A percentile compares a stretch with the other conserved stretches of the same genome.
phyloP scores from a whole-genome alignment of 2,797 vertebrate species.

The Tokudaia muenninki region DNA sequence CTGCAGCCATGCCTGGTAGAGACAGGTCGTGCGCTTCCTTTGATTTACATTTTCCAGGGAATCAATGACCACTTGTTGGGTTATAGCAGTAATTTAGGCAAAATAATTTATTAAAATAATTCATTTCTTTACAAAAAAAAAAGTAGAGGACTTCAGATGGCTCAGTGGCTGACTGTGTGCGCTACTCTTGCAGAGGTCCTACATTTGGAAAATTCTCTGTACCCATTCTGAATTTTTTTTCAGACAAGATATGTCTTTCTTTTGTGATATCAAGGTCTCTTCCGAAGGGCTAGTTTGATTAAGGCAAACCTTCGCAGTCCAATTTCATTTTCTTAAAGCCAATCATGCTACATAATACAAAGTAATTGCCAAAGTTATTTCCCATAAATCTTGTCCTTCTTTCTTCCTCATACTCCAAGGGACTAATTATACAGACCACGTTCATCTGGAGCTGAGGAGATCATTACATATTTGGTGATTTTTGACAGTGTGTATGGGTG shows the following conservation, averaged over 20 bases:
- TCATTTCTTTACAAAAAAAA: neutral
- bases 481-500: neutral
- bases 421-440: neutral
- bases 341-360: neutral
- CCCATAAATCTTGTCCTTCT: neutral
- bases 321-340: constrained; percentile 30
- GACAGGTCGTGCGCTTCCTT: neutral
- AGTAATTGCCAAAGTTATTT: neutral
- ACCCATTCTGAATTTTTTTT: neutral
- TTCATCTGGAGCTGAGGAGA: neutral
- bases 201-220: neutral
- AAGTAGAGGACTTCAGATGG: neutral
- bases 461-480: neutral
- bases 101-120: neutral
- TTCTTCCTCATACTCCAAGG: neutral
- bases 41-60: neutral
- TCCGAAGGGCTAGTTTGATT: neutral
- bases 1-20: neutral
- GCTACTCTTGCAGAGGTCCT: neutral
- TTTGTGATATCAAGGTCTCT: neutral
- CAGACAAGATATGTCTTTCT: neutral
- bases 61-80: neutral
- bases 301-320: neutral
- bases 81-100: neutral
- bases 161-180: neutral